Base-by-base conservation (phyloP, 2,888 invertebrate species). In the Ophioninae sp. region DNA sequence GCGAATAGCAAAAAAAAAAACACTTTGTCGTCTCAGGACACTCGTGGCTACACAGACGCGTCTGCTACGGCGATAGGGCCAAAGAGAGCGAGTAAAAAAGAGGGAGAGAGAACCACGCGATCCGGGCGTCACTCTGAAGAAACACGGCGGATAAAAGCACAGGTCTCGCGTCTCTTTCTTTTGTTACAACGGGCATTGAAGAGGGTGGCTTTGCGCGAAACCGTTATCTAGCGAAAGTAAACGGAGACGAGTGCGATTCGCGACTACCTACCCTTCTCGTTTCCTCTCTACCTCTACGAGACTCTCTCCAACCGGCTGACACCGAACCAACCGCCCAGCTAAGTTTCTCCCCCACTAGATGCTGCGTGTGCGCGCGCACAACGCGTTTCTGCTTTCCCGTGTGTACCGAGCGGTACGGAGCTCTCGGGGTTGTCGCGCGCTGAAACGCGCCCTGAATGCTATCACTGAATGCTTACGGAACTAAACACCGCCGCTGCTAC, bases 271-370 rank as follows among this genome's bases (percentile, higher is more conserved):
- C 82, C 65, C 70, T 64, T 50, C 56, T 65, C 62, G 64, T 57
- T 65, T 56, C 30, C 65, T 73, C 21, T 41, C 67, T 72, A 79
- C 81, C 73, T 82, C 81, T 76, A 67, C 57, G 44, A 41, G 44
- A 76, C 23, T 44, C 70, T 70, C 64, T 44, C 79, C 69, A 79
- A 83, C 73, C 83, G 83, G 79, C 83, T 73, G 80, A 83, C 64
- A 80, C 79, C 61, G 79, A 83, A 79, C 39, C 67, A 72, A 82
- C 80, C 67, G 65, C 72, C 65, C 67, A 72, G 76, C 57, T 50
- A 76, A 79, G 30, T 69, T 21, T 21, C 30, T n/a, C 39, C 64
- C 72, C 77, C 79, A 73, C 79, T 50, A 41, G 6, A 13, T 13
- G 10, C 13, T 6, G 6, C 13, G 50, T 0, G 50, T 50, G 50